Conservation (phyloP, 2,888 invertebrate genomes). For the Noctuana brunneofusca region DNA sequence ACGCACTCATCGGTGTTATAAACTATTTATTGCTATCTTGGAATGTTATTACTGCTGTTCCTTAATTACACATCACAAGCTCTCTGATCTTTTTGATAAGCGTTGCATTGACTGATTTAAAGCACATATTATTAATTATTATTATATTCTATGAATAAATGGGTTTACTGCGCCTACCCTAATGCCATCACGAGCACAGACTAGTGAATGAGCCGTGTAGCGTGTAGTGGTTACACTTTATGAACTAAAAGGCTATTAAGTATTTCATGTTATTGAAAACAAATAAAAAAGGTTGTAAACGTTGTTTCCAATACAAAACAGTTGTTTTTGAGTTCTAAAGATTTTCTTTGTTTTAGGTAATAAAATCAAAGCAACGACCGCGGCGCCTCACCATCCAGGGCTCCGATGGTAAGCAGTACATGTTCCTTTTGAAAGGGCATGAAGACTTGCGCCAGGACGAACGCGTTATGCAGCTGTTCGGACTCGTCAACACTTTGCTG, state of each 20-base stretch:
- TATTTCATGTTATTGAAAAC: no score
- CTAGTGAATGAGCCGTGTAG: no score
- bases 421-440: slow-evolving; percentile 99
- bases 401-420: slow-evolving; percentile 98
- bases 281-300: no score
- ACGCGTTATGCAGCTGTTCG: slow-evolving; percentile 98
- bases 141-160: no score
- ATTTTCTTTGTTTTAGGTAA: slow-evolving; percentile 83
- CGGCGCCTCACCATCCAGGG: slow-evolving; percentile 96
- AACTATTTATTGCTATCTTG: not conserved
- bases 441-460: slow-evolving; percentile 99
- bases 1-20: not conserved
- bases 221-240: not conserved
- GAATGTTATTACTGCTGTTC: not conserved
- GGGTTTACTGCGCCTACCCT: no score
- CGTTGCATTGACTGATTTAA: not conserved
- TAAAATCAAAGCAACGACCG: slow-evolving; percentile 98
- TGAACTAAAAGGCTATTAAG: no score
- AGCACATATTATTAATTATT: not conserved
- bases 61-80: not conserved
- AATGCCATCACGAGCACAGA: no score
- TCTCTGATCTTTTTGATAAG: slow-evolving; percentile 1
- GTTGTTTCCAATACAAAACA: not conserved
- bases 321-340: not conserved
- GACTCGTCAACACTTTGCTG: slow-evolving; percentile 97